These are phyloP conservation scores for Microcebus murinus DNA, from an alignment of 2,113 vertebrate genomes.

Conservation along the genomic window DNA sequence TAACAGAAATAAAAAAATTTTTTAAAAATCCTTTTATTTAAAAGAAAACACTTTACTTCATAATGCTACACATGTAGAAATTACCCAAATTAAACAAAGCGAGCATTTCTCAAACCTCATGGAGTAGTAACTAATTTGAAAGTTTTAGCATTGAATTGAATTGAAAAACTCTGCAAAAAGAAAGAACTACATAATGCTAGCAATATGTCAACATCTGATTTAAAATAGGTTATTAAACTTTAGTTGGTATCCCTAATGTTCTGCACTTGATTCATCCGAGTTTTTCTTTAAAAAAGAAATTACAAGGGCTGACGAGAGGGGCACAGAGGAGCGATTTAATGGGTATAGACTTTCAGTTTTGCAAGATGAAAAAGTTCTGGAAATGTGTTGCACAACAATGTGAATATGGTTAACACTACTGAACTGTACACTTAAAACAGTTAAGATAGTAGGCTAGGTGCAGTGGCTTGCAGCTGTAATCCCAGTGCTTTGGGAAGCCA, in stretches of 20 bases:
- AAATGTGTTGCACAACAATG: background rate
- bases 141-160: background rate
- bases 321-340: background rate
- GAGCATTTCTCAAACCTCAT: conserved; percentile 1
- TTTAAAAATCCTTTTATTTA: background rate
- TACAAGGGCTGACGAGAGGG: background rate
- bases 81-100: background rate
- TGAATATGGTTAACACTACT: background rate
- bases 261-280: background rate
- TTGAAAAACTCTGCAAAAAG: background rate
- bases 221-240: background rate
- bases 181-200: background rate
- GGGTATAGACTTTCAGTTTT: background rate
- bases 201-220: background rate
- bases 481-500: too few species aligned
- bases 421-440: background rate
- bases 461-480: too few species aligned
- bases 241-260: background rate
- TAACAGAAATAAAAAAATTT: background rate
- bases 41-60: background rate
- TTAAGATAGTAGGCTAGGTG: background rate
- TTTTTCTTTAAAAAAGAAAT: conserved; percentile 18
- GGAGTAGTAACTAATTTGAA: background rate
- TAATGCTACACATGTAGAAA: background rate
- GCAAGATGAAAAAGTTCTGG: background rate